A percentile compares a stretch with the other conserved stretches of the same genome.
Evolutionary conservation across 2,888 invertebrate genomes (phyloP).

Genomic region (Thymelicus acteon): DNA sequence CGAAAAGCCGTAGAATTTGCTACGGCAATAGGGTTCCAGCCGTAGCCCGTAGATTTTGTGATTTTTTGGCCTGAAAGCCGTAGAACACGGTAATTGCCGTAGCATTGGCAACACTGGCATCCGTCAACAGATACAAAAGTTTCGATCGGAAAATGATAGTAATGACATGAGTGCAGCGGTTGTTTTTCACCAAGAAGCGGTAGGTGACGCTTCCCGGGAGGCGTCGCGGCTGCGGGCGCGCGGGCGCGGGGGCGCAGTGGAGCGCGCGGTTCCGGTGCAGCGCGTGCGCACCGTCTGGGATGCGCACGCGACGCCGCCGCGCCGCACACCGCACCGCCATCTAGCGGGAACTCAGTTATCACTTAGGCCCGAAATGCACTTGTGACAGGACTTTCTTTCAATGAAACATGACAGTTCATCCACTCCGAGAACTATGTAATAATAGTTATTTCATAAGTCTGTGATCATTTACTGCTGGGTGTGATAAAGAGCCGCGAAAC

Average conservation of each 20-base stretch:
- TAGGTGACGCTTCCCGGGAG: not conserved
- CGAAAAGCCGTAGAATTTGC: too few relatives aligned
- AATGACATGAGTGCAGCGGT: not conserved
- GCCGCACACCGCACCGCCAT: not conserved
- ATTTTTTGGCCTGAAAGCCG: too few relatives aligned
- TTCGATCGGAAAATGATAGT: not conserved
- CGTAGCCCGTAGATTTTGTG: too few relatives aligned
- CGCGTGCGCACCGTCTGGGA: conserved; percentile 17
- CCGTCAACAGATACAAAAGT: not conserved
- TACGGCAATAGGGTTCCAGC: too few relatives aligned
- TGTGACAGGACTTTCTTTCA: not conserved
- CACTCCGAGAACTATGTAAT: too few relatives aligned
- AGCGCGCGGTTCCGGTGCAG: conserved; percentile 34
- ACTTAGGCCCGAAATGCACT: not conserved
- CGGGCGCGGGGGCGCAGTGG: conserved; percentile 17
- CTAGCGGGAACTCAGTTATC: not conserved
- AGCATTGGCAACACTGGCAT: too few relatives aligned
- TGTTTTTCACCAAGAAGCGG: conserved; percentile 10
- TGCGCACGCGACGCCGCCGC: conserved; percentile 10
- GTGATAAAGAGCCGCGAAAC: too few relatives aligned
- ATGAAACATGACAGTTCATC: not conserved
- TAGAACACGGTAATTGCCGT: too few relatives aligned
- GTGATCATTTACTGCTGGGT: too few relatives aligned
- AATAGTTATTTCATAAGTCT: too few relatives aligned
- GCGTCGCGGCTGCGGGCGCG: conserved; percentile 2